Evolutionary conservation across 1,140 invertebrate genomes (phyloP), one percentile per base, ranked within the genome.

Genomic region (Drosophila pachea): DNA sequence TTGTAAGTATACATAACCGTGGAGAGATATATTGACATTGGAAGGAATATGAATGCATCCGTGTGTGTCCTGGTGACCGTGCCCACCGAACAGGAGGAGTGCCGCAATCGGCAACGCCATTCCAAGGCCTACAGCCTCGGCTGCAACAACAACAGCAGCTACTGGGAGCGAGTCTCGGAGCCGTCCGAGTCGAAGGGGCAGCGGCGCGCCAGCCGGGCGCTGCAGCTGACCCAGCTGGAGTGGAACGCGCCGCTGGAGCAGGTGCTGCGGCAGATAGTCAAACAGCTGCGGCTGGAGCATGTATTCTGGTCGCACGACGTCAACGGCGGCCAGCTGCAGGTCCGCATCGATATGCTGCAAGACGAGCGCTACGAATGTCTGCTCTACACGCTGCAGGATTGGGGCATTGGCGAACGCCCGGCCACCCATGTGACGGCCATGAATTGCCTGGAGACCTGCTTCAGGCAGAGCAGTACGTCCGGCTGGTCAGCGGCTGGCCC

Each of bases 321-420:
- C 3, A 22, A 22, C 0, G 81, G 68, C 0, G 35, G 35, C 0
- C 78, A 74, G 45, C 48, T 84, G 8, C 79, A 84, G 45, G 76
- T 61, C 0, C 76, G 76, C 14, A 90, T 91, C 56, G 75, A 89
- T 2, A 62, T 90, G 29, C 73, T 76, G 62, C 82, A 81, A 59
- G 87, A 88, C 11, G 68, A 82, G 16, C 74, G 75, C n/a, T 90
- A 89, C 60, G 90, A 90, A 65, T 61, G 78, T 0, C 68, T 90
- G 38, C 69, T 90, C 2, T 73, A 72, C 38, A 77, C 86, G 0
- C 60, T 91, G 0, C 83, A 86, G 45, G 87, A 89, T 14, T 78
- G 88, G 65, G 86, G 86, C 5, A 87, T 91, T 32, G 90, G 90
- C 32, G 74, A 81, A 22, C 70, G 77, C 5, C 70, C 75, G 4